Evolutionary conservation across 2,888 invertebrate genomes (phyloP).

Genomic region (Mesorhabditis spiculigera): DNA sequence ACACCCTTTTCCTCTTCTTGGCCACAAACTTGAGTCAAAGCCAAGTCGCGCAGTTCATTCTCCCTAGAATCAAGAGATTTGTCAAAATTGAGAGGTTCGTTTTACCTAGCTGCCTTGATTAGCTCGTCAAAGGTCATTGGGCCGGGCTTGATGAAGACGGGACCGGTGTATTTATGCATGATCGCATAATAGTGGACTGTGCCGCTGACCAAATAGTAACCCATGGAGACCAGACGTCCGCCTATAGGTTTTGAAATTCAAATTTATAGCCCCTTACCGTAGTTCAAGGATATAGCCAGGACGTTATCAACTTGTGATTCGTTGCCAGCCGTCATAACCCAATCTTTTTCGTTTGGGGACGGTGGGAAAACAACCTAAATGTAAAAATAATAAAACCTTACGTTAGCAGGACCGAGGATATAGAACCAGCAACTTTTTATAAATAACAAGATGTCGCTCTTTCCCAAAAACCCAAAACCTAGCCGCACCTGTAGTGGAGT

Average conservation of each 20-base stretch:
- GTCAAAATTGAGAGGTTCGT: constrained; percentile 5
- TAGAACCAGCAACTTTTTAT: no score
- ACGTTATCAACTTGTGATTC: constrained; percentile 53
- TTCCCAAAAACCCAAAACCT: no score
- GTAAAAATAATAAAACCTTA: neutral
- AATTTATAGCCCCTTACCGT: constrained; percentile 15
- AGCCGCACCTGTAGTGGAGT: no score
- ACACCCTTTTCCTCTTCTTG: constrained; percentile 48
- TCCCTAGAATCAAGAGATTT: constrained; percentile 33
- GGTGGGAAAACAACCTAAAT: constrained; percentile 48
- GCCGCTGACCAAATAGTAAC: constrained; percentile 31
- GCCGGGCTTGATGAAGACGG: constrained; percentile 55
- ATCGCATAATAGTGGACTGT: constrained; percentile 49
- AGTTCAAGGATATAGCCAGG: constrained; percentile 43
- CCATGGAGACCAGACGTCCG: constrained; percentile 54
- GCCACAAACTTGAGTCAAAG: constrained; percentile 55
- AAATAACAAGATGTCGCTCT: no score
- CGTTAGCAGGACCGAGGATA: no score
- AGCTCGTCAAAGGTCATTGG: constrained; percentile 53
- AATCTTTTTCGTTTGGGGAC: constrained; percentile 51
- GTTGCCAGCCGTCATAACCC: constrained; percentile 50
- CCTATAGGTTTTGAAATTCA: constrained; percentile 13
- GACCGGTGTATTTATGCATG: constrained; percentile 54
- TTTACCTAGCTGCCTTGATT: constrained; percentile 41
- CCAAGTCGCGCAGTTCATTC: constrained; percentile 53